Evolutionary conservation across 2,113 vertebrate genomes (phyloP), one percentile per base, ranked within the genome.

Genomic region (Ellobius talpinus): DNA sequence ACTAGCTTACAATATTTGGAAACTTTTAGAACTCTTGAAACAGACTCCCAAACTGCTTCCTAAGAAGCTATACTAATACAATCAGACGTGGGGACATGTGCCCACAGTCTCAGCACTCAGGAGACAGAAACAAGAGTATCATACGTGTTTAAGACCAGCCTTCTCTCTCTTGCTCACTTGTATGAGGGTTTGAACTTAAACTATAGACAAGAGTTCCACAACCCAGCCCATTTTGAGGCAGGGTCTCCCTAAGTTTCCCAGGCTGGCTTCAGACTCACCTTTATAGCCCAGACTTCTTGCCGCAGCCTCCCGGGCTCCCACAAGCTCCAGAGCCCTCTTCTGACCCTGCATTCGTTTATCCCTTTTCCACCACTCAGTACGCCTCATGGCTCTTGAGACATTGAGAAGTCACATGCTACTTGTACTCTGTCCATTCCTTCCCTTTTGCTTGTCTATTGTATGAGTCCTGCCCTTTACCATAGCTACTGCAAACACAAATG

Each of bases 1-100:
- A 78, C 86, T 92, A 50, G 66, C 86, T 96, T 39, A 90, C 90
- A 93, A 78, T 72, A 92, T 91, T 88, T 91, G n/a, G 66, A 87
- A 65, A 65, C 1, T 21, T 82, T 95, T 85, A 76, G 86, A 74
- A n/a, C 17, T 91, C 47, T 91, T 94, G 94, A 96, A 68, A 73
- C 87, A 81, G 74, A 84, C 52, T 87, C 6, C 47, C 74, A 65
- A 89, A 89, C 74, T 78, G 16, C 36, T 89, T 89, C 91, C 52
- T 74, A 92, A 95, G 42, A 79, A 92, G 21, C 72, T 96, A 4
- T 90, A 31, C 23, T 65, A 72, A 31, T 31, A 42, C 3, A 10
- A 39, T 23, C 8, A 70, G 55, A n/a, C 31, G 0, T 76, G 72
- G 39, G 61, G 11, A 21, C 88, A 63, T 2, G 23, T 26, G 21